These are phyloP conservation scores for Gobio occitaniae DNA, from an alignment of 2,797 vertebrate genomes.

Conservation along the genomic window DNA sequence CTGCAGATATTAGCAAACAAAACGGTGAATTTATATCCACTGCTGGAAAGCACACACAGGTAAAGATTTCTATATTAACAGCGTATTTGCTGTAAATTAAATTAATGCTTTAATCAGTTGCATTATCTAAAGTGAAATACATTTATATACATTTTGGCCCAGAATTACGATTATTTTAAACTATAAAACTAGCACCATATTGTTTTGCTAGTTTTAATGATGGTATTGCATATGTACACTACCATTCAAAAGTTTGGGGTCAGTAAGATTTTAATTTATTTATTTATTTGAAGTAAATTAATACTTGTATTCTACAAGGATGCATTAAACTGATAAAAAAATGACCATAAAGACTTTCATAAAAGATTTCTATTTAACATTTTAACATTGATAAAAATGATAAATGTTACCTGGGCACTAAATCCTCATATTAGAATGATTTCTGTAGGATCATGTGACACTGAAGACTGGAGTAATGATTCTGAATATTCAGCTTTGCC, in stretches of 20 bases:
- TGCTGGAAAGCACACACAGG: conserved; percentile 81
- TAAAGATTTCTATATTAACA: conserved; percentile 63
- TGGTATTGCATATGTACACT: not conserved
- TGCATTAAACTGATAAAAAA: not conserved
- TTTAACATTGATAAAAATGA: not conserved
- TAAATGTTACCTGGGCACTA: not conserved
- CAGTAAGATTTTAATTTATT: not conserved
- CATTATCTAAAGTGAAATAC: not conserved
- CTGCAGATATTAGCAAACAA: conserved; percentile 73
- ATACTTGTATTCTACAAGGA: not conserved
- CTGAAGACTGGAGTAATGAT: not conserved
- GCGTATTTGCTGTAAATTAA: not conserved
- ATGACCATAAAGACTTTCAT: not conserved
- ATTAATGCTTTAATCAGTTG: not conserved
- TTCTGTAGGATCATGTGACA: not conserved
- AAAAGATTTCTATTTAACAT: not conserved
- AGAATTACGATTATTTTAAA: not conserved
- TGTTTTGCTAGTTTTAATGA: not conserved
- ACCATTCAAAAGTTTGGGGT: not conserved
- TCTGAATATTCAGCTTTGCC: not conserved
- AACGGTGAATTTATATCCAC: conserved; percentile 81
- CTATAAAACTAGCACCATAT: not conserved
- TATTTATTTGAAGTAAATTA: fast-evolving
- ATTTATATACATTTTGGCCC: not conserved
- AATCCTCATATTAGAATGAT: not conserved